phyloP scores from a whole-genome alignment of 2,797 vertebrate genomes.

The Threskiornis aethiopicus region DNA sequence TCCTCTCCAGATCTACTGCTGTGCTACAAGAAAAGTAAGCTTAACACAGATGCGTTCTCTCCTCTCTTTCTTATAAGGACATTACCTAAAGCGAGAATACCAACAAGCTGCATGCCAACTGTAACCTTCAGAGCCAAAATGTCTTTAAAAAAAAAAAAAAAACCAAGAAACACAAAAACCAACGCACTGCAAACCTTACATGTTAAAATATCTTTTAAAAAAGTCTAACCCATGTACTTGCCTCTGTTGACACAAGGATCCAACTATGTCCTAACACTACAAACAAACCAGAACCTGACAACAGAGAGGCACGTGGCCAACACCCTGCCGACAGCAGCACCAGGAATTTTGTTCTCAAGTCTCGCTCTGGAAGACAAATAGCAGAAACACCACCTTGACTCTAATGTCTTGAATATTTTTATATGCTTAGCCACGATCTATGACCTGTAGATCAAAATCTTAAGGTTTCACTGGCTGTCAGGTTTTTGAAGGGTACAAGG shows the following conservation, averaged over 20 bases:
- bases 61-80: not conserved
- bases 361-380: not conserved
- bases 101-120: not conserved
- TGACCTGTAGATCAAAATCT: not conserved
- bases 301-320: accelerated
- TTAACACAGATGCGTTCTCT: not conserved
- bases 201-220: not conserved
- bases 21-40: not conserved
- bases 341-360: not conserved
- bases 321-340: accelerated
- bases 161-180: not conserved
- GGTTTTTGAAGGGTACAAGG: not conserved
- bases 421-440: not conserved
- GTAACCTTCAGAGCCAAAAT: not conserved
- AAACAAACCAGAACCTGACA: not conserved
- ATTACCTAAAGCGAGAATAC: not conserved
- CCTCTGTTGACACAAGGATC: not conserved
- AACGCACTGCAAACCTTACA: not conserved
- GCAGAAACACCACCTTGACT: not conserved
- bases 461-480: not conserved
- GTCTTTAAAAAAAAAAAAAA: not conserved
- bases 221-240: not conserved
- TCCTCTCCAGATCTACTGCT: not conserved
- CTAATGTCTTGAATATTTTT: not conserved
- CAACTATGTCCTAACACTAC: not conserved